Evolutionary conservation across 1,140 invertebrate species (phyloP).

Genomic region (Nymphalis io): DNA sequence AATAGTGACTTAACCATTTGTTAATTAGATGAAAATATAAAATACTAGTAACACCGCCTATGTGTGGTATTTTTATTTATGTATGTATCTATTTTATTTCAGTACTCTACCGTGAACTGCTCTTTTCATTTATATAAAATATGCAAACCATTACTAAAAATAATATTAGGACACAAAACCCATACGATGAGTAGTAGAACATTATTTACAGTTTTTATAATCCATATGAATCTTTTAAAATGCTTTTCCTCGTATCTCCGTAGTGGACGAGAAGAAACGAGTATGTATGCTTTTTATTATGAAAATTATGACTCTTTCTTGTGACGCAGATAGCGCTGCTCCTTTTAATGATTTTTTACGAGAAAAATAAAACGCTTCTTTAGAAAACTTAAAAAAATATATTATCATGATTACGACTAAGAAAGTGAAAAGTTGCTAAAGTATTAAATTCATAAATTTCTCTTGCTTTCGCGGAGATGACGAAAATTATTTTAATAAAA

Average conservation of each 20-base stretch:
- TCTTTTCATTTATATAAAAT: too few relatives aligned
- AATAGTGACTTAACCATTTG: too few relatives aligned
- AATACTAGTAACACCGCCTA: too few relatives aligned
- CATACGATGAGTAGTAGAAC: too few relatives aligned
- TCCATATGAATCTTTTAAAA: too few relatives aligned
- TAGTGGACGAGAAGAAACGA: not conserved
- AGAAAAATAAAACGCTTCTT: not conserved
- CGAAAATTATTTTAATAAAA: conserved; percentile 2
- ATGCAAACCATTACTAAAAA: too few relatives aligned
- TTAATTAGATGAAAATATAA: too few relatives aligned
- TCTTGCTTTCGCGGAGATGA: not conserved
- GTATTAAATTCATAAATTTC: not conserved
- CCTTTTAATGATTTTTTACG: not conserved
- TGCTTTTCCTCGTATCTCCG: not conserved
- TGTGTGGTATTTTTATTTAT: too few relatives aligned
- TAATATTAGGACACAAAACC: too few relatives aligned
- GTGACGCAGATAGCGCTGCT: not conserved
- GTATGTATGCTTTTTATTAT: not conserved
- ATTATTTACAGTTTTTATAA: too few relatives aligned
- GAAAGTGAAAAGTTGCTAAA: not conserved
- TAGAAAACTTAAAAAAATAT: not conserved
- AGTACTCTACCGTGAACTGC: too few relatives aligned
- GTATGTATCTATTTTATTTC: too few relatives aligned
- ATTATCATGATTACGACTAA: not conserved
- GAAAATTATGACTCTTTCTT: not conserved